phyloP scores from a whole-genome alignment of 2,113 vertebrate species.

The Tympanuchus pallidicinctus region DNA sequence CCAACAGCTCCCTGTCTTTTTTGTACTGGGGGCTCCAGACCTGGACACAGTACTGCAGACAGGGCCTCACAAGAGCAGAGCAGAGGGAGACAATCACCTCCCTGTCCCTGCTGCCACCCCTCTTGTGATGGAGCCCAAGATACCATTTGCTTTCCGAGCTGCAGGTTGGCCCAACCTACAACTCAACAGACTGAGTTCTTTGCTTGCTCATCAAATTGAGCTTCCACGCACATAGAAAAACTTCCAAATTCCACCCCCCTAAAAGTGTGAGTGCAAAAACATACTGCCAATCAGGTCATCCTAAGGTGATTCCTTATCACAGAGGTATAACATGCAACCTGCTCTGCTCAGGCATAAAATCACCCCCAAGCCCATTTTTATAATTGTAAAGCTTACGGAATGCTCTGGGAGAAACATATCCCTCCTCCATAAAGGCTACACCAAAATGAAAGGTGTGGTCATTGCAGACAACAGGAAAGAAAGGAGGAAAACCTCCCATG shows the following conservation, averaged over 20 bases:
- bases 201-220: not conserved
- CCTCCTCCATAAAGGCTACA: not conserved
- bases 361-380: not conserved
- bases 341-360: not conserved
- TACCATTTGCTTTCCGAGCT: no score
- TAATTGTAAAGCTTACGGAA: not conserved
- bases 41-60: no score
- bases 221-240: not conserved
- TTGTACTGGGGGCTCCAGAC: no score
- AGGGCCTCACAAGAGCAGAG: no score
- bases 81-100: no score
- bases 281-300: not conserved
- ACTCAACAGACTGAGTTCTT: not conserved
- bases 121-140: no score
- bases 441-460: not conserved
- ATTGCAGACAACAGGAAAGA: not conserved
- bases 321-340: not conserved
- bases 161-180: not conserved
- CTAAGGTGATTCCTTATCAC: not conserved
- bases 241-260: not conserved
- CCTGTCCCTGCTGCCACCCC: no score
- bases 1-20: no score
- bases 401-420: not conserved
- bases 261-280: not conserved
- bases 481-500: not conserved